A percentile compares a stretch with the other conserved stretches of the same genome.
phyloP scores from a whole-genome alignment of 2,797 vertebrate species.

The Poeciliopsis presidionis region DNA sequence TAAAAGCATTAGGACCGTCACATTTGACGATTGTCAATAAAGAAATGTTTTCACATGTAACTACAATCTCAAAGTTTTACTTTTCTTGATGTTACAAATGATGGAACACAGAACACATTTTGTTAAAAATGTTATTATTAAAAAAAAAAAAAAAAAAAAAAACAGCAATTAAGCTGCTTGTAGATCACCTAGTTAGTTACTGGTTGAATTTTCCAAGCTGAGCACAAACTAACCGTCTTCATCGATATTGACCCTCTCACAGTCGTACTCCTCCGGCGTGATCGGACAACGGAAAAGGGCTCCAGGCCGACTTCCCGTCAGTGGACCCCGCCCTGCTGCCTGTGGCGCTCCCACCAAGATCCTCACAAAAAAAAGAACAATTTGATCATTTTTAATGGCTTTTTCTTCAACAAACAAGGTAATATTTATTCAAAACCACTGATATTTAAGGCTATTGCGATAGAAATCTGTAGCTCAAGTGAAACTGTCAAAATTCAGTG shows the following conservation, averaged over 20 bases:
- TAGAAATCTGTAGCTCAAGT: slow-evolving; percentile 24
- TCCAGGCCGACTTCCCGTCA: slow-evolving; percentile 85
- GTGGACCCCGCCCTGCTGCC: slow-evolving; percentile 81
- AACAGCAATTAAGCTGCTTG: background rate
- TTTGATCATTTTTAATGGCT: background rate
- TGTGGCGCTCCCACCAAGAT: slow-evolving; percentile 91
- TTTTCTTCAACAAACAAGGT: background rate
- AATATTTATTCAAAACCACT: background rate
- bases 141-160: too few species aligned
- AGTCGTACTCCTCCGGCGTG: slow-evolving; percentile 86
- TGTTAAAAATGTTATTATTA: background rate
- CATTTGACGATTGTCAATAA: background rate
- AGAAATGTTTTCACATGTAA: background rate
- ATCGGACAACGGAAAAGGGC: slow-evolving; percentile 92
- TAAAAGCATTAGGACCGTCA: background rate
- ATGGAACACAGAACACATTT: background rate
- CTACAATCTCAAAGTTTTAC: background rate
- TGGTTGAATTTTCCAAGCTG: background rate
- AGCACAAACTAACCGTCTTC: slow-evolving; percentile 80
- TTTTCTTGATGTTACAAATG: background rate
- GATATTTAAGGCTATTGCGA: background rate
- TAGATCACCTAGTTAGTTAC: background rate
- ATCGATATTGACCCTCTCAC: slow-evolving; percentile 90
- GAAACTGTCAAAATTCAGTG: background rate
- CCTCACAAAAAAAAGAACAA: slow-evolving; percentile 71